These are phyloP conservation scores for Cyclina sinensis DNA, from an alignment of 1,140 invertebrate species.

Conservation along the genomic window DNA sequence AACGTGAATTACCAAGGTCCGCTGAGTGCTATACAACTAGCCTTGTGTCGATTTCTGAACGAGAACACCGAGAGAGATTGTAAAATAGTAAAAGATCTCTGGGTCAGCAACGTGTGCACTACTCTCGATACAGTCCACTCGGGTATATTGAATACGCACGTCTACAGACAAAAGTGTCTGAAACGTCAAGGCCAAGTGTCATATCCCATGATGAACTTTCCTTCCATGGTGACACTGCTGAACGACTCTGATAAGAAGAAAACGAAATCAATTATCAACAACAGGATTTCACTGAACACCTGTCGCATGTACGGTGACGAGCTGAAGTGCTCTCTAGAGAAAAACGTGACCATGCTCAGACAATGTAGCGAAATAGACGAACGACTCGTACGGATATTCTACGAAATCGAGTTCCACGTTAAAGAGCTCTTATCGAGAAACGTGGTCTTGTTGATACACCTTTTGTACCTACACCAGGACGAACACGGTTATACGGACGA, in stretches of 20 bases:
- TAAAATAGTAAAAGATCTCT: neutral
- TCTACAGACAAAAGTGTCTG: neutral
- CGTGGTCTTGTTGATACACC: neutral
- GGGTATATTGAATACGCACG: conserved; percentile 21
- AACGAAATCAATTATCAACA: conserved; percentile 15
- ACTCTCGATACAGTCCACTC: conserved; percentile 20
- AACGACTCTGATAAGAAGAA: neutral
- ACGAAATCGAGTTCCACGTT: neutral
- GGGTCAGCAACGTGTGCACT: conserved; percentile 11
- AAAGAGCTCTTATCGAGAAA: conserved; percentile 14
- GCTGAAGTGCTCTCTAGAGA: neutral
- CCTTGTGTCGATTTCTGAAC: conserved; percentile 8
- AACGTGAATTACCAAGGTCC: conserved; percentile 24
- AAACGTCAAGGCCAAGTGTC: neutral
- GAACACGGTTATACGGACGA: neutral
- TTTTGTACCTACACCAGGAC: neutral
- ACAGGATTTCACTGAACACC: conserved; percentile 8
- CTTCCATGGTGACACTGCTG: neutral
- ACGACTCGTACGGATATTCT: neutral
- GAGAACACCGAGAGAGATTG: conserved; percentile 1
- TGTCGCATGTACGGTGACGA: conserved; percentile 35
- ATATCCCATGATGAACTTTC: conserved; percentile 19
- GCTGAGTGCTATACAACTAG: neutral
- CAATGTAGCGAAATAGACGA: neutral
- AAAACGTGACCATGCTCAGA: neutral